phyloP scores from a whole-genome alignment of 53 echinoderm and acorn worm genomes.

The Luidia sarsii region DNA sequence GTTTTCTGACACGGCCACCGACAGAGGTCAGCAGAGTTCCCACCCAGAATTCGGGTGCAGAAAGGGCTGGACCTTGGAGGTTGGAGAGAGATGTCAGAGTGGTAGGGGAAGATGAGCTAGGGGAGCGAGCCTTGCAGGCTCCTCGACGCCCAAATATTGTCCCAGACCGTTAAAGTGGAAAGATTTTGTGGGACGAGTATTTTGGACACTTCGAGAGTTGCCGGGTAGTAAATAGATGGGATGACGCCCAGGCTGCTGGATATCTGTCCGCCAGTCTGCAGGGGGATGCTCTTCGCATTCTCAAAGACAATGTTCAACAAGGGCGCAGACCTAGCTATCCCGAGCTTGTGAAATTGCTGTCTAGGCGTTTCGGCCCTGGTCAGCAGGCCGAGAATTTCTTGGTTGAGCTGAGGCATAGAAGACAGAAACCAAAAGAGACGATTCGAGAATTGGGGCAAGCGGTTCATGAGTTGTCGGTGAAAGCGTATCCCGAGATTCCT shows the following conservation, averaged over 20 bases:
- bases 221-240: slow-evolving; percentile 26
- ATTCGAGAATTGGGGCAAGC: slow-evolving; percentile 26
- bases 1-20: no score
- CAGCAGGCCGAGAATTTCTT: slow-evolving; percentile 34
- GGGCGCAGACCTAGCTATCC: not conserved
- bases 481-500: slow-evolving; percentile 17
- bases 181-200: slow-evolving; percentile 40
- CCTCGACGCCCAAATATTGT: slow-evolving; percentile 12
- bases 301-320: not conserved
- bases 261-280: slow-evolving; percentile 45
- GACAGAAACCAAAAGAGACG: not conserved
- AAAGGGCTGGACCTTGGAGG: no score
- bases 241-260: slow-evolving; percentile 15
- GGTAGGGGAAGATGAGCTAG: no score
- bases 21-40: no score
- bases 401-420: slow-evolving; percentile 2
- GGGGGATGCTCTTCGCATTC: slow-evolving; percentile 31
- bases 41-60: no score
- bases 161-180: slow-evolving; percentile 44
- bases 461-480: not conserved
- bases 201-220: slow-evolving; percentile 44
- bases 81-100: not conserved
- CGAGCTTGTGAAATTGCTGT: slow-evolving; percentile 15
- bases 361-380: slow-evolving; percentile 21
- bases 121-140: no score